These are phyloP conservation scores for Xiphophorus hellerii DNA, from an alignment of 2,113 vertebrate genomes.

Conservation along the genomic window DNA sequence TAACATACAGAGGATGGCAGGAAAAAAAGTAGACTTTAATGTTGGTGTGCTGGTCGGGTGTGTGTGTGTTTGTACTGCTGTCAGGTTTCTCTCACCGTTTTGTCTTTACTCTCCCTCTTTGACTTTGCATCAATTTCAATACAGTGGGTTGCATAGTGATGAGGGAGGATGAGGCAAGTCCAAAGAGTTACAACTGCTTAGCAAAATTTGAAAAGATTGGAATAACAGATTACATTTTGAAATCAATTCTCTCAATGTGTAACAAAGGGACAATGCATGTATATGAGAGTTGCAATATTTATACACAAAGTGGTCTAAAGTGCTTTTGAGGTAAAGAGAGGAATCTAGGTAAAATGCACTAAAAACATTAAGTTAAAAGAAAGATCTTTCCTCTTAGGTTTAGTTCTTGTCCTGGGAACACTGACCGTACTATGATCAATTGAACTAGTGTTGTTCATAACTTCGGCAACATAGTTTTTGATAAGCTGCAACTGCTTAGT, in stretches of 20 bases:
- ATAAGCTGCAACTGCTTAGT: too few species aligned
- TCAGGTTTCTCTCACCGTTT: conserved; percentile 66
- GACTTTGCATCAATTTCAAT: conserved; percentile 52
- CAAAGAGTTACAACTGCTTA: conserved; percentile 31
- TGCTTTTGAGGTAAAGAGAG: neutral
- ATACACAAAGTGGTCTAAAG: neutral
- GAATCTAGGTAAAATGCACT: neutral
- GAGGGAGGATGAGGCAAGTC: conserved; percentile 23
- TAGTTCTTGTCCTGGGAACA: too few species aligned
- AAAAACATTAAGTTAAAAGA: neutral
- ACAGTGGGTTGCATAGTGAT: conserved; percentile 31
- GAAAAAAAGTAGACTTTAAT: conserved; percentile 48
- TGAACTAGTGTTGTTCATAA: too few species aligned
- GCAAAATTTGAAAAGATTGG: conserved; percentile 37
- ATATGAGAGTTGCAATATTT: neutral
- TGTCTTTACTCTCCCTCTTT: conserved; percentile 58
- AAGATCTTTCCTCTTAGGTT: neutral
- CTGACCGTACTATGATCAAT: too few species aligned
- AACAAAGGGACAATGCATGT: neutral
- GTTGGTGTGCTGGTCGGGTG: conserved; percentile 24
- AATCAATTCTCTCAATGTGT: neutral
- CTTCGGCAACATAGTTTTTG: too few species aligned
- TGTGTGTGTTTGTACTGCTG: conserved; percentile 56
- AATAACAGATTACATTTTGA: conserved; percentile 15
- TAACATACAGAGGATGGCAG: conserved; percentile 65